phyloP scores from a whole-genome alignment of 2,888 invertebrate genomes.

The Xylota segnis region DNA sequence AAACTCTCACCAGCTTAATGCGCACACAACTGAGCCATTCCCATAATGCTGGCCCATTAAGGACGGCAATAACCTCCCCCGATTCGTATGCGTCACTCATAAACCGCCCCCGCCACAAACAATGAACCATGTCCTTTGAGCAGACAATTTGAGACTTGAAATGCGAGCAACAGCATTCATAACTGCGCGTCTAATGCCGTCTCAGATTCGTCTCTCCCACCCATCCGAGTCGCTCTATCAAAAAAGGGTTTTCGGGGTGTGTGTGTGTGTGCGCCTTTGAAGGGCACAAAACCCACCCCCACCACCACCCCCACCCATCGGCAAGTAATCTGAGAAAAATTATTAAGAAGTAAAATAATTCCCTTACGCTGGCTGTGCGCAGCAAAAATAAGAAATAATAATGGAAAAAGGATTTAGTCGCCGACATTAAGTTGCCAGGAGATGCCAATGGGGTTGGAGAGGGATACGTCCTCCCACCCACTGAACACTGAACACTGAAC shows the following conservation, averaged over 20 bases:
- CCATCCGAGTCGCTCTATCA: slow-evolving; percentile 11
- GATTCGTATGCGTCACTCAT: slow-evolving; percentile 6
- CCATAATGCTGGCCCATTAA: slow-evolving; percentile 54
- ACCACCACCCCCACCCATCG: slow-evolving; percentile 12
- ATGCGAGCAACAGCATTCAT: slow-evolving; percentile 59
- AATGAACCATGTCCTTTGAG: slow-evolving; percentile 45
- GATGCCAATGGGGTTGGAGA: too few species aligned
- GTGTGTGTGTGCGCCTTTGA: background rate
- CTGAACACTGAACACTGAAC: background rate
- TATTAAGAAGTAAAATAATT: slow-evolving; percentile 74
- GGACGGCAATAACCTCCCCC: slow-evolving; percentile 30
- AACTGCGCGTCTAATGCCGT: slow-evolving; percentile 54
- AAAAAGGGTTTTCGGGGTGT: slow-evolving; percentile 46
- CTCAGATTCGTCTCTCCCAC: slow-evolving; percentile 40
- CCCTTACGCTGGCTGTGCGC: slow-evolving; percentile 22
- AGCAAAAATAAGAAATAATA: slow-evolving; percentile 81
- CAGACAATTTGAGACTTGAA: slow-evolving; percentile 53
- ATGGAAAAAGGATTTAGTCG: slow-evolving; percentile 85
- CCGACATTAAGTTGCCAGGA: slow-evolving; percentile 76
- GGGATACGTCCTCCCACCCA: background rate
- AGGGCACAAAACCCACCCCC: background rate
- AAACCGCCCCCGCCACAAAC: slow-evolving; percentile 35
- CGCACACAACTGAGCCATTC: slow-evolving; percentile 63
- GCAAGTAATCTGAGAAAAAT: slow-evolving; percentile 75
- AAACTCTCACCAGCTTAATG: slow-evolving; percentile 32